Percentiles rank a stretch among this genome's conserved stretches.
Evolutionary conservation across 1,140 invertebrate genomes (phyloP).

Genomic region (Scaptomyza montana): DNA sequence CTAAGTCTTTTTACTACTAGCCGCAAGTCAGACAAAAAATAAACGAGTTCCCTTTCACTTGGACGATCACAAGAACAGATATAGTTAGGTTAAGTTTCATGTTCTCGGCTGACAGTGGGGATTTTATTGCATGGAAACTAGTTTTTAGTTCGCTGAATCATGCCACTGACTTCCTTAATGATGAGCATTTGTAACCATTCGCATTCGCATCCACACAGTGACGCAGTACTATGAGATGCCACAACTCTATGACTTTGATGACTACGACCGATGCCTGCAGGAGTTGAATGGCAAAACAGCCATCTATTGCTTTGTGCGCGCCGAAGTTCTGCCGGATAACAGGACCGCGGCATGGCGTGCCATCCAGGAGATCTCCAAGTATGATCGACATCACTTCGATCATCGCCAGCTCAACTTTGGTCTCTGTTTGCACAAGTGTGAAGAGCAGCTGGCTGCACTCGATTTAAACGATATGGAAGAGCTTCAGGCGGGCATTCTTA

Average conservation of each 20-base stretch:
- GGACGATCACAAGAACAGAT: constrained; percentile 15
- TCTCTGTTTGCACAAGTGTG: constrained; percentile 83
- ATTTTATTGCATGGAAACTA: constrained; percentile 36
- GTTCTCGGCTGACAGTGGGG: constrained; percentile 15
- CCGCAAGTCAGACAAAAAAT: constrained; percentile 13
- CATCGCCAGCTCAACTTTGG: constrained; percentile 85
- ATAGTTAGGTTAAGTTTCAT: constrained; percentile 14
- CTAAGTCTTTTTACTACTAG: constrained; percentile 27
- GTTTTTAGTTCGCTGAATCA: constrained; percentile 36
- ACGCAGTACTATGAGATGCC: constrained; percentile 85
- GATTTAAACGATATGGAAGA: constrained; percentile 33
- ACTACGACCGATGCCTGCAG: constrained; percentile 84
- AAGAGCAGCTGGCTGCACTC: constrained; percentile 50
- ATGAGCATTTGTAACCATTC: constrained; percentile 1
- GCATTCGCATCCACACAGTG: constrained; percentile 61
- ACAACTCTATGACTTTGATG: constrained; percentile 84
- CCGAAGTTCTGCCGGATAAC: constrained; percentile 77
- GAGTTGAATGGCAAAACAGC: constrained; percentile 59
- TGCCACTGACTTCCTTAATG: constrained; percentile 20
- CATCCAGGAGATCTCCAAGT: constrained; percentile 84
- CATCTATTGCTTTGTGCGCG: constrained; percentile 84
- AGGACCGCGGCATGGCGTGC: constrained; percentile 82
- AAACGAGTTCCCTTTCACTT: constrained; percentile 69
- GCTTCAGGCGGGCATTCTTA: constrained; percentile 60
- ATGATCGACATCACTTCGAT: constrained; percentile 85